These are phyloP conservation scores for Antheraea assamensis DNA, from an alignment of 2,888 invertebrate genomes.

Conservation along the genomic window DNA sequence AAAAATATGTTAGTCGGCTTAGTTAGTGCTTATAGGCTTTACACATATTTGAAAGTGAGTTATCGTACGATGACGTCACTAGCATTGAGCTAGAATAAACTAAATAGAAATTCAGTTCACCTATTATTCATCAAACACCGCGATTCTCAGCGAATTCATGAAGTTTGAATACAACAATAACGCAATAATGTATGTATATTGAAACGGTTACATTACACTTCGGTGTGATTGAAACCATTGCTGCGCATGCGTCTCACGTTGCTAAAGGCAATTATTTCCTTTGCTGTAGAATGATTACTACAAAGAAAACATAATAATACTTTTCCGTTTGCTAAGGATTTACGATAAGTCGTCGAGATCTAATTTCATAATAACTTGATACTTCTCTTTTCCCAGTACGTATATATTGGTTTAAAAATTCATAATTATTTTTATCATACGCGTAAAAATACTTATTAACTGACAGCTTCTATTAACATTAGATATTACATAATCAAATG, in stretches of 20 bases:
- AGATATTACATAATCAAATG: too few relatives aligned
- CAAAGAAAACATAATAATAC: conserved; percentile 20
- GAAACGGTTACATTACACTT: background rate
- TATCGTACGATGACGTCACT: background rate
- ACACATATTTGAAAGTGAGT: too few relatives aligned
- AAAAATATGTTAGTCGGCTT: too few relatives aligned
- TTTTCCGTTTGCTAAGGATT: conserved; percentile 18
- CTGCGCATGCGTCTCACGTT: conserved; percentile 42
- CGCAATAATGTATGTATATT: background rate
- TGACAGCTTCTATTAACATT: too few relatives aligned
- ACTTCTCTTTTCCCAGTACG: background rate
- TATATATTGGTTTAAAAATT: background rate
- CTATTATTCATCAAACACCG: background rate
- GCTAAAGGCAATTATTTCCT: conserved; percentile 47
- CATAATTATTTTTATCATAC: background rate
- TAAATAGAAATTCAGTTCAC: background rate
- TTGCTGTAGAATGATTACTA: conserved; percentile 46
- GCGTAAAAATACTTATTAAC: background rate
- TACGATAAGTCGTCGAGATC: background rate
- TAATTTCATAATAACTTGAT: background rate
- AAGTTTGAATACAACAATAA: background rate
- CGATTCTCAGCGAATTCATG: background rate
- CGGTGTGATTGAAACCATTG: conserved; percentile 15
- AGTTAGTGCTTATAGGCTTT: too few relatives aligned
- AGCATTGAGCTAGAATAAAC: background rate